Percentiles rank a stretch among this genome's conserved stretches.
Conservation (phyloP, 2,797 vertebrate genomes). For the Pelochelys cantorii region DNA sequence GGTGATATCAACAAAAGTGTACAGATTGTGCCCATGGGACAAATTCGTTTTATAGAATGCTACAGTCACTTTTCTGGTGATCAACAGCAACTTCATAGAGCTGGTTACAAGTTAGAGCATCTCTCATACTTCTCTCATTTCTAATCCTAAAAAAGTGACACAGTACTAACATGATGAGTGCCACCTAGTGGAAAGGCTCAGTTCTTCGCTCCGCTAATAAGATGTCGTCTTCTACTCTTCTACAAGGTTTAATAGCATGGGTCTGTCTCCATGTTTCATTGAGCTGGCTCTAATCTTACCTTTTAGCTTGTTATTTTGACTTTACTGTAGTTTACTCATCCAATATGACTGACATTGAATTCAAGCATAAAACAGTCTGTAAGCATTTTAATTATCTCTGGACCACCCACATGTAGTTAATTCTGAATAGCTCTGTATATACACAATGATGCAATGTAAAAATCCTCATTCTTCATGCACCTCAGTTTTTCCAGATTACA, state of each 20-base stretch:
- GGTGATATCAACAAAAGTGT: not conserved
- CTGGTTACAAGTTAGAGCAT: constrained; percentile 23
- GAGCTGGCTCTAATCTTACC: constrained; percentile 23
- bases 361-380: constrained; percentile 54
- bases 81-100: not conserved
- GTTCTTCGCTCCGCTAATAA: not conserved
- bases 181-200: not conserved
- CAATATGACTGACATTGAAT: constrained; percentile 27
- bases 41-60: not conserved
- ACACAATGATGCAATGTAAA: constrained; percentile 28
- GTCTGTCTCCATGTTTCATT: constrained; percentile 23
- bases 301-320: constrained; percentile 42
- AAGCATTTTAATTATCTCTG: constrained; percentile 25
- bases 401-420: constrained; percentile 61
- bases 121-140: constrained; percentile 22
- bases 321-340: constrained; percentile 41
- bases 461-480: constrained; percentile 34
- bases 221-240: not conserved
- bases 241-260: constrained; percentile 15
- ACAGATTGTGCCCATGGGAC: fast-evolving
- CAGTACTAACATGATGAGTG: constrained; percentile 10
- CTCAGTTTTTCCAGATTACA: constrained; percentile 62
- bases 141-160: constrained; percentile 13
- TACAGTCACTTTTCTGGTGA: not conserved
- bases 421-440: constrained; percentile 48